A percentile compares a stretch with the other conserved stretches of the same genome.
phyloP scores from a whole-genome alignment of 1,140 invertebrate genomes.

The Bombus pyrosoma region DNA sequence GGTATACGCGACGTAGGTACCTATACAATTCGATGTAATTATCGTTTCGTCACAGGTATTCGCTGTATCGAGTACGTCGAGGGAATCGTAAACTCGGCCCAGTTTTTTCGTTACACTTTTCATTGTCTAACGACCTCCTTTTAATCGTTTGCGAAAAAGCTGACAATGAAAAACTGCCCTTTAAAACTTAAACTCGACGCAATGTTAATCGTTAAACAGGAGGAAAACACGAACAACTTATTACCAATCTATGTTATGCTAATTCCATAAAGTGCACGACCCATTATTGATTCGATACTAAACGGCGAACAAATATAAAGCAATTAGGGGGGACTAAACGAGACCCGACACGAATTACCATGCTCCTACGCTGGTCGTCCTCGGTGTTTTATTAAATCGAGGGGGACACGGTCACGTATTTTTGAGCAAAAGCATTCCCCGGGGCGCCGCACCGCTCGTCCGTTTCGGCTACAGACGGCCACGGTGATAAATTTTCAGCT shows the following conservation, averaged over 20 bases:
- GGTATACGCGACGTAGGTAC: neutral
- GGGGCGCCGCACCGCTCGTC: neutral
- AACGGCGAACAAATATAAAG: neutral
- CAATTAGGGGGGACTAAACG: neutral
- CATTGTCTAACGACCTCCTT: neutral
- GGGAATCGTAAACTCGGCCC: constrained; percentile 29
- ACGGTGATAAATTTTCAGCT: constrained; percentile 44
- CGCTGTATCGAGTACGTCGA: neutral
- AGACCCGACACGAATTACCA: neutral
- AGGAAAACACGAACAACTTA: too few relatives aligned
- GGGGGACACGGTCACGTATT: neutral
- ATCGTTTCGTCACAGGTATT: constrained; percentile 1
- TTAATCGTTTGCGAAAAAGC: neutral
- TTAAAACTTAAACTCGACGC: too few relatives aligned
- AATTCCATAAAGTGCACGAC: neutral
- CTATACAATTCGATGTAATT: neutral
- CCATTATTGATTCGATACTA: too few relatives aligned
- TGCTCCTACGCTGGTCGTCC: neutral
- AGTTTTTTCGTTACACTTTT: constrained; percentile 1
- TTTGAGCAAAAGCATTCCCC: constrained; percentile 23
- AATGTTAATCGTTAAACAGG: too few relatives aligned
- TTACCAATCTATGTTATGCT: neutral
- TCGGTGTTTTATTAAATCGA: neutral
- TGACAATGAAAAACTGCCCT: too few relatives aligned
- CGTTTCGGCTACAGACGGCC: neutral